Percentiles rank a stretch among this genome's conserved stretches.
phyloP scores from a whole-genome alignment of 2,888 invertebrate genomes.

The Nowickia ferox region DNA sequence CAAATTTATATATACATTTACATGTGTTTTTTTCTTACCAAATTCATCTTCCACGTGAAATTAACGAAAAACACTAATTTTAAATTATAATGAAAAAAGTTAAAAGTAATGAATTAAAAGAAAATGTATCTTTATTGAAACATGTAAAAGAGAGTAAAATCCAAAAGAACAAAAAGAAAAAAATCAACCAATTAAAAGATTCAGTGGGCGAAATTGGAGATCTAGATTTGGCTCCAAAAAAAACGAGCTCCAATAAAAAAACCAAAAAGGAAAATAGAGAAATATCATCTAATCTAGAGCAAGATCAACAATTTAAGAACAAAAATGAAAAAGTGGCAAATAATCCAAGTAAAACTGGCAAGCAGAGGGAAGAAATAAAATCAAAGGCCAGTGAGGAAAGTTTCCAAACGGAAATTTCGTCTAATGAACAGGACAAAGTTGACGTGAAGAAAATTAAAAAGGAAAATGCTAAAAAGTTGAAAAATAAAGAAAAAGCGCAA shows the following conservation, averaged over 20 bases:
- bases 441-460: conserved; percentile 76
- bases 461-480: conserved; percentile 78
- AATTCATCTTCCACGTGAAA: conserved; percentile 52
- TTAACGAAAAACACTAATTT: conserved; percentile 1
- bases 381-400: conserved; percentile 11
- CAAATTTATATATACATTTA: too few relatives aligned
- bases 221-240: conserved; percentile 29
- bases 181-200: conserved; percentile 65
- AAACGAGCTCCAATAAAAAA: conserved; percentile 29
- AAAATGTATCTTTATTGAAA: conserved; percentile 40
- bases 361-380: conserved; percentile 2
- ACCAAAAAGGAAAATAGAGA: conserved; percentile 69
- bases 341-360: background rate
- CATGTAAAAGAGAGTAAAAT: conserved; percentile 60
- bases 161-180: conserved; percentile 50
- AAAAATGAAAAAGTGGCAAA: background rate
- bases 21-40: background rate
- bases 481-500: conserved; percentile 73
- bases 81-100: conserved; percentile 60
- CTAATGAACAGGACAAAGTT: conserved; percentile 5
- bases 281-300: conserved; percentile 4
- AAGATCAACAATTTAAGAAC: background rate
- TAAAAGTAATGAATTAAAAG: conserved; percentile 53
- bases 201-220: conserved; percentile 27
- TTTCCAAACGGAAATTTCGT: background rate